Percentiles rank a stretch among this genome's conserved stretches.
Evolutionary conservation across 1,140 invertebrate genomes (phyloP).

Genomic region (Paralvinella palmiformis): DNA sequence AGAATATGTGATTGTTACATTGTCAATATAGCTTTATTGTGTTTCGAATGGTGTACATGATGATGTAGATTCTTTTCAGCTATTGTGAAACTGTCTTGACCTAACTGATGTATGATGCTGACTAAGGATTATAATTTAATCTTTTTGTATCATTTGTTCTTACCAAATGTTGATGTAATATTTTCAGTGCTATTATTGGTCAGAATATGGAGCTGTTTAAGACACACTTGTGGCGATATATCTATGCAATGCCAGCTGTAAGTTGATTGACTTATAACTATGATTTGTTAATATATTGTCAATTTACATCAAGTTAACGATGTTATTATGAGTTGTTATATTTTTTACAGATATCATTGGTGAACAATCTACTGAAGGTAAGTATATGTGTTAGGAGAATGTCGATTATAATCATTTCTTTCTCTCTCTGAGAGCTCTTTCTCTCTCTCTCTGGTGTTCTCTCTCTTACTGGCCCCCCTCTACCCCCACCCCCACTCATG

Average conservation of each 20-base stretch:
- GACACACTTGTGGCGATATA: conserved; percentile 67
- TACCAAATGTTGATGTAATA: conserved; percentile 28
- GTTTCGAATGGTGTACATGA: not conserved
- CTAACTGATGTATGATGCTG: not conserved
- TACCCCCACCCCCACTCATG: no score
- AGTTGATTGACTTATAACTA: conserved; percentile 42
- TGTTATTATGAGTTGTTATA: conserved; percentile 19
- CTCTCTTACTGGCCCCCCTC: no score
- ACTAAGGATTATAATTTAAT: not conserved
- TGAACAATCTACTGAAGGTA: conserved; percentile 85
- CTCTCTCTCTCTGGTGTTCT: conserved; percentile 1
- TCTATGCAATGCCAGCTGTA: conserved; percentile 76
- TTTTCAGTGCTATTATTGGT: conserved; percentile 82
- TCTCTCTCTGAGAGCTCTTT: conserved; percentile 14
- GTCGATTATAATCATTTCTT: not conserved
- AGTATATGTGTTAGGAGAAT: conserved; percentile 21
- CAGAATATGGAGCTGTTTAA: conserved; percentile 73
- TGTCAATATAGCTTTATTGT: not conserved
- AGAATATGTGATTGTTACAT: not conserved
- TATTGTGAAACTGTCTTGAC: not conserved
- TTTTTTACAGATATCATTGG: conserved; percentile 61
- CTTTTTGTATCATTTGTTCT: not conserved
- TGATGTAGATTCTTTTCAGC: not conserved
- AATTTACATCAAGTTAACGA: conserved; percentile 54
- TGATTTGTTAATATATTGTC: conserved; percentile 44